Conservation (phyloP, 2,797 vertebrate genomes). For the Chaunax sp. region DNA sequence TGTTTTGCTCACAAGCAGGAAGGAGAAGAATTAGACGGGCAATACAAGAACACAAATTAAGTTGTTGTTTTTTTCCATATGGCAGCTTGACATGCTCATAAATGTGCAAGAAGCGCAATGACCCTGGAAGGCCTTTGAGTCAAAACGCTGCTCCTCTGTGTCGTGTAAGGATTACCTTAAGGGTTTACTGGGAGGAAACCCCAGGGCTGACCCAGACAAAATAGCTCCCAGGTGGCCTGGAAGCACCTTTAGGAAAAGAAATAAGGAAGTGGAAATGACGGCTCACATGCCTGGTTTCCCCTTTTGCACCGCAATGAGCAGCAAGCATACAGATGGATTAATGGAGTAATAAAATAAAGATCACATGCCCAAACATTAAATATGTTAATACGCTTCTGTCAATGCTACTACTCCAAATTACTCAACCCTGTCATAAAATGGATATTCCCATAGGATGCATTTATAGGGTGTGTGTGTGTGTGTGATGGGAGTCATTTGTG, state of each 20-base stretch:
- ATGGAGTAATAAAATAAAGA: slow-evolving; percentile 23
- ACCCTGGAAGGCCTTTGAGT: slow-evolving; percentile 30
- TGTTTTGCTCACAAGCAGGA: background rate
- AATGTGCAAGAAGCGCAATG: slow-evolving; percentile 15
- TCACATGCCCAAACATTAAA: slow-evolving; percentile 32
- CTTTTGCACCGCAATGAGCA: background rate
- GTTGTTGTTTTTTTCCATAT: slow-evolving; percentile 1
- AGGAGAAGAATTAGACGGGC: background rate
- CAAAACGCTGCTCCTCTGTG: slow-evolving; percentile 25
- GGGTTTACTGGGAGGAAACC: slow-evolving; percentile 24
- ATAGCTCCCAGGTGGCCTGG: slow-evolving; percentile 20
- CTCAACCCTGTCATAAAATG: slow-evolving; percentile 27
- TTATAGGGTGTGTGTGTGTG: background rate
- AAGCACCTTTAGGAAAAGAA: slow-evolving; percentile 24
- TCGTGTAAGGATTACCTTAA: slow-evolving; percentile 20
- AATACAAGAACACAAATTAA: slow-evolving; percentile 5
- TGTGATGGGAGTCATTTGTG: slow-evolving; percentile 39
- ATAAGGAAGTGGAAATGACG: slow-evolving; percentile 5
- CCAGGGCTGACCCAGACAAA: slow-evolving; percentile 19
- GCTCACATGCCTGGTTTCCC: background rate
- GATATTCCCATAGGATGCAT: slow-evolving; percentile 25
- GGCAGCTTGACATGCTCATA: slow-evolving; percentile 18
- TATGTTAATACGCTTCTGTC: slow-evolving; percentile 49
- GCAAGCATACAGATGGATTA: slow-evolving; percentile 24
- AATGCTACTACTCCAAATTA: slow-evolving; percentile 41